phyloP scores from a whole-genome alignment of 2,888 invertebrate species.

The Strigamia crassipes region DNA sequence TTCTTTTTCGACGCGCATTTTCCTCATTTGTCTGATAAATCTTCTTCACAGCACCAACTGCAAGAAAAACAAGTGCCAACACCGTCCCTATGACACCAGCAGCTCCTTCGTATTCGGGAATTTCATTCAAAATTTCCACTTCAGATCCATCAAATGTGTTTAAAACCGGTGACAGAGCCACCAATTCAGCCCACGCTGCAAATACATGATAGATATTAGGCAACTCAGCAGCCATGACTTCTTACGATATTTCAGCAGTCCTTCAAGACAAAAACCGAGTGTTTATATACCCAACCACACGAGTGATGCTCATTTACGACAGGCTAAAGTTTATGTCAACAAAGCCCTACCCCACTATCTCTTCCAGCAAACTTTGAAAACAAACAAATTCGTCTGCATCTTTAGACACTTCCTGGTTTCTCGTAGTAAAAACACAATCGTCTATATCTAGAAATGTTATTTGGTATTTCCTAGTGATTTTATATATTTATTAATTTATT shows the following conservation, averaged over 20 bases:
- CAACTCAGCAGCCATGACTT: slow-evolving; percentile 29
- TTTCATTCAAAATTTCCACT: slow-evolving; percentile 46
- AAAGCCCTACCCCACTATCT: background rate
- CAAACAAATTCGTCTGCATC: background rate
- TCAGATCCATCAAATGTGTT: slow-evolving; percentile 43
- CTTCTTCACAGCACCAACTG: slow-evolving; percentile 44
- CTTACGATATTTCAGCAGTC: background rate
- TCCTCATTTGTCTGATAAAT: slow-evolving; percentile 45
- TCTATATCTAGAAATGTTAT: too few relatives aligned
- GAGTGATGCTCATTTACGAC: too few relatives aligned
- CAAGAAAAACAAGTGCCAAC: slow-evolving; percentile 31
- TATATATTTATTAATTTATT: background rate
- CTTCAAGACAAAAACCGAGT: background rate
- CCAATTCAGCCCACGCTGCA: slow-evolving; percentile 44
- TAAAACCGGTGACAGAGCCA: slow-evolving; percentile 42
- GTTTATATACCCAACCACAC: background rate
- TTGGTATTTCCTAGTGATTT: background rate
- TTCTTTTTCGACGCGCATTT: background rate
- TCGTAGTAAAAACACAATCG: background rate
- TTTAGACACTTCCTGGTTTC: background rate
- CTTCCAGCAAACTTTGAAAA: background rate
- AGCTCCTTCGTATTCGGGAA: slow-evolving; percentile 43
- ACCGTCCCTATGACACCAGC: slow-evolving; percentile 25
- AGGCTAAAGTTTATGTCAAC: background rate
- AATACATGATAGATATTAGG: slow-evolving; percentile 39